A percentile compares a stretch with the other conserved stretches of the same genome.
These are phyloP conservation scores for Ceratina calcarata DNA, from an alignment of 1,140 invertebrate genomes.

Conservation along the genomic window DNA sequence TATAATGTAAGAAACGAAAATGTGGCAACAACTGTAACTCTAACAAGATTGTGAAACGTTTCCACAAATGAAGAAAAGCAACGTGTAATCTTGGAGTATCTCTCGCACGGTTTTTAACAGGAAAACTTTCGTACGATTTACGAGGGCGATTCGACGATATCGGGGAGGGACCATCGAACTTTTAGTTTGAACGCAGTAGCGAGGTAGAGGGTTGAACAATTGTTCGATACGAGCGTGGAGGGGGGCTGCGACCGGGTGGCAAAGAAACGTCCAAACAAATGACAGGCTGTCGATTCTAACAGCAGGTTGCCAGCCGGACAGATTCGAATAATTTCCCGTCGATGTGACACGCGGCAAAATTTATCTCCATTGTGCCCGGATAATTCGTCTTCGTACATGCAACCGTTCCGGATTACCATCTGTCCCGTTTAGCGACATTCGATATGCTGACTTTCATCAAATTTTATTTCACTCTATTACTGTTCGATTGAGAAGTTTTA, in stretches of 20 bases:
- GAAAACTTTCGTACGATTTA: constrained; percentile 16
- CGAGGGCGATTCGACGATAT: background rate
- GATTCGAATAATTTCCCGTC: constrained; percentile 21
- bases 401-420: background rate
- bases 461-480: too few species aligned
- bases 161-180: constrained; percentile 3
- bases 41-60: background rate
- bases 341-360: constrained; percentile 7
- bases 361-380: constrained; percentile 6
- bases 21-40: too few species aligned
- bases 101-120: constrained; percentile 3
- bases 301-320: background rate
- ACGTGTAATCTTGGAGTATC: background rate
- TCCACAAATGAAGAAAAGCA: background rate
- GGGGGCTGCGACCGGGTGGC: background rate
- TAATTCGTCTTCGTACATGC: background rate
- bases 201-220: background rate
- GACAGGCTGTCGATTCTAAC: constrained; percentile 12
- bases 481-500: too few species aligned
- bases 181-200: background rate
- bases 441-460: too few species aligned
- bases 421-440: background rate
- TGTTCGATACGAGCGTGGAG: background rate
- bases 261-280: constrained; percentile 28
- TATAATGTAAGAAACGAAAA: too few species aligned